Conservation (phyloP, 2,797 vertebrate species). For the Arremon brunneinucha region DNA sequence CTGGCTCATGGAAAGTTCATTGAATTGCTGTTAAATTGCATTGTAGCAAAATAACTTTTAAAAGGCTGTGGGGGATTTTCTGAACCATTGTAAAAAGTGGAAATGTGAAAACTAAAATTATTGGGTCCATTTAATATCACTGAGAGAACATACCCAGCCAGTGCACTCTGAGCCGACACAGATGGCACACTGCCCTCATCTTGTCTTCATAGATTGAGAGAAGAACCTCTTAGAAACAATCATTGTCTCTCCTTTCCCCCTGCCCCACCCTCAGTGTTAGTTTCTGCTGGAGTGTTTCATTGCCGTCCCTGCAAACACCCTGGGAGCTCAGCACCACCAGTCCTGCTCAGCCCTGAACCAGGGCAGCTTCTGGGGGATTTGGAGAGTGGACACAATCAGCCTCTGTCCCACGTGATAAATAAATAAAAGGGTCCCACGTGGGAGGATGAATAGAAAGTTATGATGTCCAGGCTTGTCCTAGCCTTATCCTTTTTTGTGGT, state of each 20-base stretch:
- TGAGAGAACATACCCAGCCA: not conserved
- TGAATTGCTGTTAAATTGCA: slow-evolving; percentile 63
- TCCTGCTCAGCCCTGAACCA: not conserved
- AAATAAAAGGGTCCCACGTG: not conserved
- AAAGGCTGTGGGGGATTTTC: slow-evolving; percentile 47
- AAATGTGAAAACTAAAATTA: slow-evolving; percentile 57
- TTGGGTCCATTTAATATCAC: not conserved
- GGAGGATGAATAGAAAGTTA: not conserved
- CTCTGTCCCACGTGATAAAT: not conserved
- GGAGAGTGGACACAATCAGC: not conserved
- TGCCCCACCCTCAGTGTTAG: not conserved
- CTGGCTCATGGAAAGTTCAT: slow-evolving; percentile 19
- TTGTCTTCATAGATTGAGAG: not conserved
- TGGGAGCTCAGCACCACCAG: not conserved
- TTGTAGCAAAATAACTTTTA: slow-evolving; percentile 21
- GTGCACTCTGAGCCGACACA: not conserved
- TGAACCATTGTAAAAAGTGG: slow-evolving; percentile 51
- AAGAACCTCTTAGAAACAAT: not conserved
- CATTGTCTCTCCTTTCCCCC: not conserved
- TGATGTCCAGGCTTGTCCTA: not conserved
- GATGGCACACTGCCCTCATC: not conserved
- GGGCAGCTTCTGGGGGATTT: not conserved
- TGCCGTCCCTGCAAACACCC: fast-evolving
- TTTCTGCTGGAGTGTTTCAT: not conserved
- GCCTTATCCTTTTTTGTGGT: not conserved